A percentile compares a stretch with the other conserved stretches of the same genome.
phyloP scores from a whole-genome alignment of 2,888 invertebrate species.

The Hydraecia micacea region DNA sequence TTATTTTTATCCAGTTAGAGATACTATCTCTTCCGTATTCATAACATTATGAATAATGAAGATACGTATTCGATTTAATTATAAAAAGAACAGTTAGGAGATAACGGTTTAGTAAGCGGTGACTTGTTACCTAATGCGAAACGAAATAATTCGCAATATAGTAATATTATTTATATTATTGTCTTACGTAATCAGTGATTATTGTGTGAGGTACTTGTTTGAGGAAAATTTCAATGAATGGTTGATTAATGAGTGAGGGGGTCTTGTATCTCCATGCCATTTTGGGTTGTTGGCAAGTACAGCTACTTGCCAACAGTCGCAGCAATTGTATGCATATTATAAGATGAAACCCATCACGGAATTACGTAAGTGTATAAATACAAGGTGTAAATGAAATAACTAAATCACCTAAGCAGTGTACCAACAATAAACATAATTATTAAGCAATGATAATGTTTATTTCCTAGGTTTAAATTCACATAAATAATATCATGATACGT shows the following conservation, averaged over 20 bases:
- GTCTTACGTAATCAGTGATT: conserved; percentile 13
- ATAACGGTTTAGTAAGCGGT: conserved; percentile 19
- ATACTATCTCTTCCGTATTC: conserved; percentile 23
- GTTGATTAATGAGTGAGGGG: not conserved
- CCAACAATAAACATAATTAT: not conserved
- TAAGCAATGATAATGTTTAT: not conserved
- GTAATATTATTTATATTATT: conserved; percentile 26
- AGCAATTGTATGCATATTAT: not conserved
- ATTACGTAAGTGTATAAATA: not conserved
- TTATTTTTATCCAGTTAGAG: not conserved
- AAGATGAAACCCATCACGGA: not conserved
- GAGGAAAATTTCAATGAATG: not conserved
- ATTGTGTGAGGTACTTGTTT: not conserved
- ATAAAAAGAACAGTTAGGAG: conserved; percentile 11
- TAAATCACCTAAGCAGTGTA: not conserved
- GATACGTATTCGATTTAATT: conserved; percentile 53
- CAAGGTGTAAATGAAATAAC: not conserved
- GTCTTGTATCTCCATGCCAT: too few species aligned
- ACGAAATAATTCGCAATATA: conserved; percentile 11
- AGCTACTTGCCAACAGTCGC: not conserved
- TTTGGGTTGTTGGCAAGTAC: not conserved
- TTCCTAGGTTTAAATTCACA: not conserved
- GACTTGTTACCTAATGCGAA: conserved; percentile 34
- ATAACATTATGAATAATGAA: conserved; percentile 19
- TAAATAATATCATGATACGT: not conserved